A percentile compares a stretch with the other conserved stretches of the same genome.
These are phyloP conservation scores for Crenuchus spilurus DNA, from an alignment of 2,797 vertebrate species.

Conservation along the genomic window DNA sequence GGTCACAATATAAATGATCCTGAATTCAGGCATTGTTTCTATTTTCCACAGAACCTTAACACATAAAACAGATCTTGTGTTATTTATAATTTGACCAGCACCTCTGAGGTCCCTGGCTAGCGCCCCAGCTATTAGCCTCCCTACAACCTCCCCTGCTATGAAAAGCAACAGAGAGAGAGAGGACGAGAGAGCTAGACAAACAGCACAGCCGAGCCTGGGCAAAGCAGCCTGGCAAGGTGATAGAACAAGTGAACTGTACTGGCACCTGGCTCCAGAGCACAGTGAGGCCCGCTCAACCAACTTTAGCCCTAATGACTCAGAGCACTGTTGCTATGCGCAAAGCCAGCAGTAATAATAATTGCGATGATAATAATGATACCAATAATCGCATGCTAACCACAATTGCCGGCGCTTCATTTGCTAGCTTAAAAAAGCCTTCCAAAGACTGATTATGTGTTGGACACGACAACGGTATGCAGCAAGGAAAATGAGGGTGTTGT, in stretches of 20 bases:
- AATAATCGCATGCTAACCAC: constrained; percentile 62
- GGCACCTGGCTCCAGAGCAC: constrained; percentile 59
- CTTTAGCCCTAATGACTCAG: constrained; percentile 64
- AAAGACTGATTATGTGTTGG: constrained; percentile 45
- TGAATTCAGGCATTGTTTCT: background rate
- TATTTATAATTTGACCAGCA: constrained; percentile 37
- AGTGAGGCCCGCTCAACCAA: constrained; percentile 54
- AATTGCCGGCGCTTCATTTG: constrained; percentile 66
- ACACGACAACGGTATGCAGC: constrained; percentile 41
- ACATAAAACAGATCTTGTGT: constrained; percentile 1
- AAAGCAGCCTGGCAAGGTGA: constrained; percentile 54
- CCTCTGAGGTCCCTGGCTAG: constrained; percentile 5
- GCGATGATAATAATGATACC: constrained; percentile 64
- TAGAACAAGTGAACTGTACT: constrained; percentile 59
- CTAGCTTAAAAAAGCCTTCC: constrained; percentile 47
- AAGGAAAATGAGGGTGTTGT: constrained; percentile 21
- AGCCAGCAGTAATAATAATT: constrained; percentile 56
- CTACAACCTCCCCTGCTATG: constrained; percentile 9
- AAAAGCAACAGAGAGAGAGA: constrained; percentile 15
- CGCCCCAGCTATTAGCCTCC: background rate
- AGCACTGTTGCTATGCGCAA: constrained; percentile 66
- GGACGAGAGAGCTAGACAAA: background rate
- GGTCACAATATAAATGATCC: background rate
- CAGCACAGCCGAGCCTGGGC: constrained; percentile 33
- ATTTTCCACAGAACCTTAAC: background rate